These are phyloP conservation scores for Labia minor DNA, from an alignment of 2,888 invertebrate species.

Conservation along the genomic window DNA sequence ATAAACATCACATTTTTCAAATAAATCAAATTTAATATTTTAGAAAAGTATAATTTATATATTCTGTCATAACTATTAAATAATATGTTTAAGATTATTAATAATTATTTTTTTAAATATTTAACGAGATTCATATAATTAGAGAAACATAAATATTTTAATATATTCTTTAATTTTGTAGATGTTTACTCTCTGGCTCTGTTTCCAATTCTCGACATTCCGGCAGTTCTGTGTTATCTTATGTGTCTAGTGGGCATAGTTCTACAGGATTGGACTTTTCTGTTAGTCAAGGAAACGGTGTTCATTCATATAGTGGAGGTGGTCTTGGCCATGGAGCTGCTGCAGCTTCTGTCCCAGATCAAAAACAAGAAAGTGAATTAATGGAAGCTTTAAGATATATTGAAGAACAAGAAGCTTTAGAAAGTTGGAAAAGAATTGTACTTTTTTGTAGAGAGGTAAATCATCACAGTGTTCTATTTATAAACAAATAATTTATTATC, in stretches of 20 bases:
- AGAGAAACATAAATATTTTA: no score
- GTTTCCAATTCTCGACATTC: not conserved
- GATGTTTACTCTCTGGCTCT: not conserved
- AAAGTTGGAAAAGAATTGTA: conserved; percentile 85
- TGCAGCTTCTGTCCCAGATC: conserved; percentile 34
- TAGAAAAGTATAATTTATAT: no score
- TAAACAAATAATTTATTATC: not conserved
- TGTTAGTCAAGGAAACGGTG: not conserved
- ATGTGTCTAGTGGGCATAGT: not conserved
- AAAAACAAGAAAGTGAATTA: conserved; percentile 61
- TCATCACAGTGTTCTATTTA: not conserved
- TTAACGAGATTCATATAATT: no score
- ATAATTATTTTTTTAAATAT: no score
- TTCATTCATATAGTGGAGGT: conserved; percentile 16
- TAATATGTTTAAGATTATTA: no score
- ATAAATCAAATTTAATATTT: no score
- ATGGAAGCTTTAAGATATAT: conserved; percentile 71
- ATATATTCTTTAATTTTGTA: not conserved
- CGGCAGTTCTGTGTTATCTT: not conserved
- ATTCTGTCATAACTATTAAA: no score
- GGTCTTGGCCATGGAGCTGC: conserved; percentile 26
- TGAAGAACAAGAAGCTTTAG: conserved; percentile 78
- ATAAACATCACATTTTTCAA: no score
- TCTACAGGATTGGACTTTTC: not conserved
- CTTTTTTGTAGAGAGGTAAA: conserved; percentile 74